Evolutionary conservation across 2,888 invertebrate genomes (phyloP), one percentile per base, ranked within the genome.

Genomic region (Diadegma fenestrale): DNA sequence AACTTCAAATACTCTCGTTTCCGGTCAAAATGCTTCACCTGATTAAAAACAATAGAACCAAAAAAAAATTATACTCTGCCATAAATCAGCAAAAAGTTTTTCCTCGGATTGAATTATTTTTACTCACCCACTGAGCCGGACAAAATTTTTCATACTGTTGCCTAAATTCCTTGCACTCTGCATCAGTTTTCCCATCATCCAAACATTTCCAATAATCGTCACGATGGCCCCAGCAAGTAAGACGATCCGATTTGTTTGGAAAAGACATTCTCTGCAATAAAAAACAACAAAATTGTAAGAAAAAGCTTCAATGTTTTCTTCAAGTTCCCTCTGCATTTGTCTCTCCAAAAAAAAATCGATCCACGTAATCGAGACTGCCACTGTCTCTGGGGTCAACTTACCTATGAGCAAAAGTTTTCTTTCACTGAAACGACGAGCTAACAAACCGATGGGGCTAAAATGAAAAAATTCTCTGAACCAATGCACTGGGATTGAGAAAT

Each of bases 201-300:
- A 99, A 95, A 94, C 99, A 99, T 90, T 97, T 96, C 98, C 98
- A 99, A 94, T 97, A 98, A 78, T 95, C 95, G 94, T 99, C 99
- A 91, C 98, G 96, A 87, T 97, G 95, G 88, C 95, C 95, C 98
- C 98, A 99, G 94, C 99, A 99, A 91, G 95, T 95, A 92, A 96
- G 95, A 89, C 98, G 96, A 92, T 97, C 96, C 89, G 96, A 96
- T 95, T 96, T 98, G 90, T 95, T 96, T 84, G 97, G 97, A 94
- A 97, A 98, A 92, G 97, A 97, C 97, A 98, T 97, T 77, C 79
- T 82, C 82, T 73, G 72, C 69, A 82, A 81, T 26, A 22, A 8
- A 64, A 73, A 26, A 26, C 26, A 6, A 26, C 0, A 26, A 26
- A 58, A 41, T 45, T 26, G 22, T 19, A 1, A 45, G 1, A 51